Conservation (phyloP, 2,113 vertebrate species). For the Hemichromis elongatus region DNA sequence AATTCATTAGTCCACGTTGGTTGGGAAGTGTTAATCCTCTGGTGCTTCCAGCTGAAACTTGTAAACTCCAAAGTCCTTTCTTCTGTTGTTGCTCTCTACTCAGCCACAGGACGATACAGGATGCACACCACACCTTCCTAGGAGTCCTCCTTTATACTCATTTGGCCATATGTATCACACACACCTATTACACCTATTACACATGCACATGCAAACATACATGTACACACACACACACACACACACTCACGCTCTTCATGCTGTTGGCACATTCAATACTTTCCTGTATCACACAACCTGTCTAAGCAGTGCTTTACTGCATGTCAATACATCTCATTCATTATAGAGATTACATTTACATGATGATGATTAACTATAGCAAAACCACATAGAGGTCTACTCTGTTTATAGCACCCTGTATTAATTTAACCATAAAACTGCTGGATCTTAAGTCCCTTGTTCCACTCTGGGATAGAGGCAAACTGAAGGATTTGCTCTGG, state of each 20-base stretch:
- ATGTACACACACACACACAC: not conserved
- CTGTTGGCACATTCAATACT: not conserved
- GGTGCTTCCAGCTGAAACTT: not conserved
- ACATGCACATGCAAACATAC: not conserved
- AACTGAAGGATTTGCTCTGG: not conserved
- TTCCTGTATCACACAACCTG: not conserved
- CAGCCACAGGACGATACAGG: not conserved
- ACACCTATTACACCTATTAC: not conserved
- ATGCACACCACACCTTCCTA: not conserved
- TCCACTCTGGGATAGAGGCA: not conserved
- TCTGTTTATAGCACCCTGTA: not conserved
- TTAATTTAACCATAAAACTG: not conserved
- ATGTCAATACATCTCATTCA: not conserved
- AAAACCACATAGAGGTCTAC: not conserved
- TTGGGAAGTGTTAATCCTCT: not conserved
- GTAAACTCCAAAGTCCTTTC: not conserved
- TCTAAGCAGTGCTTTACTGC: not conserved
- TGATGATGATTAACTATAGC: not conserved
- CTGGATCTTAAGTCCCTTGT: not conserved
- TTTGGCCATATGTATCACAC: not conserved
- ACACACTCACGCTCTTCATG: not conserved
- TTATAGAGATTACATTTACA: not conserved
- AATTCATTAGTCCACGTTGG: not conserved
- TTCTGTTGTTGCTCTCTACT: not conserved
- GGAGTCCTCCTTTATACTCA: not conserved